These are phyloP conservation scores for Holacanthella duospinosa DNA, from an alignment of 2,888 invertebrate genomes.

Conservation along the genomic window DNA sequence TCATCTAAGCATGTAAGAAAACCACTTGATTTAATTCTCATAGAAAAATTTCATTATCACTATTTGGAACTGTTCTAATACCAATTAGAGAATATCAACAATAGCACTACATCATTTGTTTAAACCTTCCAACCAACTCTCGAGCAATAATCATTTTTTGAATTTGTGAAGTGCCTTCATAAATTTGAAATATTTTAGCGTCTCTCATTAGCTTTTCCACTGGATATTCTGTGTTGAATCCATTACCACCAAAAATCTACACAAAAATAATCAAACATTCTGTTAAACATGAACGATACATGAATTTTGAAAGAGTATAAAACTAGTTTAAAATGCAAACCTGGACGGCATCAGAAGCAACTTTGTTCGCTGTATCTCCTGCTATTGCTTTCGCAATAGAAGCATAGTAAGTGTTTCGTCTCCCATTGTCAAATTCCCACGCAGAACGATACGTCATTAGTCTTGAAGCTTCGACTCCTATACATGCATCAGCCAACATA, in stretches of 20 bases:
- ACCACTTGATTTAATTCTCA: too few relatives aligned
- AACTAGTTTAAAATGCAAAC: too few relatives aligned
- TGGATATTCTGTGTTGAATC: slow-evolving; percentile 45
- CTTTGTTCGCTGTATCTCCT: slow-evolving; percentile 85
- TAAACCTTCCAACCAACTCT: slow-evolving; percentile 50
- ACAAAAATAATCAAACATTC: too few relatives aligned
- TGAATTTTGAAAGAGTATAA: background rate
- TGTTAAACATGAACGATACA: too few relatives aligned
- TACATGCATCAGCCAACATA: slow-evolving; percentile 69
- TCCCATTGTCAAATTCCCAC: slow-evolving; percentile 78
- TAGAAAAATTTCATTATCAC: too few relatives aligned
- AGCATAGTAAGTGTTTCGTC: slow-evolving; percentile 70
- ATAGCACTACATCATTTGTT: background rate
- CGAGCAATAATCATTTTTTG: slow-evolving; percentile 87
- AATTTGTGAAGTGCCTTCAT: slow-evolving; percentile 95
- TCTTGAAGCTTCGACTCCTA: slow-evolving; percentile 75
- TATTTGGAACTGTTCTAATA: too few relatives aligned
- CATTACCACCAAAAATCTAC: slow-evolving; percentile 85
- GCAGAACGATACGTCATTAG: slow-evolving; percentile 77
- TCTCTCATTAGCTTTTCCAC: slow-evolving; percentile 98
- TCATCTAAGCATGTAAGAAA: too few relatives aligned
- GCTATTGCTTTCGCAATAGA: slow-evolving; percentile 93
- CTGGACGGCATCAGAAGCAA: slow-evolving; percentile 82
- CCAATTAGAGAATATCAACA: too few relatives aligned
- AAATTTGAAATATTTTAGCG: slow-evolving; percentile 97